Evolutionary conservation across 2,113 vertebrate genomes (phyloP).

Genomic region (Sitta europaea): DNA sequence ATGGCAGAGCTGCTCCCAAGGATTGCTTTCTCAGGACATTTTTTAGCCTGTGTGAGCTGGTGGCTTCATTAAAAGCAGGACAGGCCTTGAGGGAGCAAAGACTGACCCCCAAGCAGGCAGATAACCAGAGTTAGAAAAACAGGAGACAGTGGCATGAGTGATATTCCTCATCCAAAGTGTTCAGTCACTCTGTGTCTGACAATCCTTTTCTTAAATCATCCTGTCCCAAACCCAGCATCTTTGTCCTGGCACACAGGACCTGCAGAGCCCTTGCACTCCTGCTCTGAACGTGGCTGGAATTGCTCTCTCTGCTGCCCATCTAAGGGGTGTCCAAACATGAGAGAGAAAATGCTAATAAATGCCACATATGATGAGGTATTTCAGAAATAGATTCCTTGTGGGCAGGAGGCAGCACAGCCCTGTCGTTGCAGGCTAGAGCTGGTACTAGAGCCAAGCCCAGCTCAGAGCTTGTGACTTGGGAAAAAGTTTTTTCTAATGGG

Average conservation of each 20-base stretch:
- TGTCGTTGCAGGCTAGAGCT: background rate
- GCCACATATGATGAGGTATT: background rate
- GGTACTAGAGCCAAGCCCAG: background rate
- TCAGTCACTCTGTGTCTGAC: accelerated
- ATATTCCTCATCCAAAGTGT: accelerated
- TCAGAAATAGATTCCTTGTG: background rate
- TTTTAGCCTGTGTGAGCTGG: background rate
- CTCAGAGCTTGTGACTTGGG: background rate
- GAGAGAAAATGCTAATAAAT: background rate
- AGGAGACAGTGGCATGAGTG: accelerated
- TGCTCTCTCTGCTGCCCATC: background rate
- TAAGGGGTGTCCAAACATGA: background rate
- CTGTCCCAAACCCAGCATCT: background rate
- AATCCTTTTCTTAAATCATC: background rate
- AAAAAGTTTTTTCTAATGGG: conserved; percentile 19
- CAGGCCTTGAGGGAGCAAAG: background rate
- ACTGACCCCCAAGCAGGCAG: background rate
- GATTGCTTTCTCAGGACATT: background rate
- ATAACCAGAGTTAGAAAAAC: background rate
- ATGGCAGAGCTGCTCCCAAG: background rate
- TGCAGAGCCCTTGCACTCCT: accelerated
- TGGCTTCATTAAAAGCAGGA: background rate
- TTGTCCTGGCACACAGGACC: accelerated
- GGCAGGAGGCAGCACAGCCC: background rate
- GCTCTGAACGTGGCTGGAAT: background rate